Evolutionary conservation across 2,888 invertebrate species (phyloP).

Genomic region (Aphidoletes aphidimyza): DNA sequence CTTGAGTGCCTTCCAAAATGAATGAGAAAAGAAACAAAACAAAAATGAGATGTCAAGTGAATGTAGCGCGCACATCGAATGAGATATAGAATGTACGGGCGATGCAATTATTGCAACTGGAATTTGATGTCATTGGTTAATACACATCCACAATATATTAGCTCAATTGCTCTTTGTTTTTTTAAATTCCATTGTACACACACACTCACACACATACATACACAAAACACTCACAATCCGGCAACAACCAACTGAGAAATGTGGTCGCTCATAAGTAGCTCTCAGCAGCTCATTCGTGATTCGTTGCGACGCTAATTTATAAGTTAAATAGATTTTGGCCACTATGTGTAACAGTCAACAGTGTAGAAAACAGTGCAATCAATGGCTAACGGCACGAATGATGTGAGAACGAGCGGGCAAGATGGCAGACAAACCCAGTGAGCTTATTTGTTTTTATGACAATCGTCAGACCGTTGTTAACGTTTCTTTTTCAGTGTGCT

Average conservation of each 20-base stretch:
- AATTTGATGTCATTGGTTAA: not conserved
- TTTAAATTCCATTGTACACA: not conserved
- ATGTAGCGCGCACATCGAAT: not conserved
- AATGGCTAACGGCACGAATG: not conserved
- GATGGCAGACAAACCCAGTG: too few species aligned
- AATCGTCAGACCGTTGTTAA: not conserved
- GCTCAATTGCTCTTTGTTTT: not conserved
- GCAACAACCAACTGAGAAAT: not conserved
- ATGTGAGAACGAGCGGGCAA: too few species aligned
- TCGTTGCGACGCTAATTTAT: slow-evolving; percentile 1
- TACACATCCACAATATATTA: not conserved
- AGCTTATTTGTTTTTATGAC: not conserved
- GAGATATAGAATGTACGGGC: not conserved
- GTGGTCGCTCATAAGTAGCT: not conserved
- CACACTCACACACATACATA: too few species aligned
- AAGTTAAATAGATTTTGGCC: slow-evolving; percentile 23
- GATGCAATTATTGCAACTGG: not conserved
- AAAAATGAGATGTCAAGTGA: not conserved
- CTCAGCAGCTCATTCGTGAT: not conserved
- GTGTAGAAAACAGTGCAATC: not conserved
- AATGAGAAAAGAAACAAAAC: not conserved
- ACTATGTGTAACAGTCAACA: not conserved
- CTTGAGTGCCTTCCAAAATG: too few species aligned
- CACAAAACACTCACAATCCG: too few species aligned
- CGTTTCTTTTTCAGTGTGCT: too few species aligned